Evolutionary conservation across 1,140 invertebrate species (phyloP), one percentile per base, ranked within the genome.

Genomic region (Dendroctonus valens): DNA sequence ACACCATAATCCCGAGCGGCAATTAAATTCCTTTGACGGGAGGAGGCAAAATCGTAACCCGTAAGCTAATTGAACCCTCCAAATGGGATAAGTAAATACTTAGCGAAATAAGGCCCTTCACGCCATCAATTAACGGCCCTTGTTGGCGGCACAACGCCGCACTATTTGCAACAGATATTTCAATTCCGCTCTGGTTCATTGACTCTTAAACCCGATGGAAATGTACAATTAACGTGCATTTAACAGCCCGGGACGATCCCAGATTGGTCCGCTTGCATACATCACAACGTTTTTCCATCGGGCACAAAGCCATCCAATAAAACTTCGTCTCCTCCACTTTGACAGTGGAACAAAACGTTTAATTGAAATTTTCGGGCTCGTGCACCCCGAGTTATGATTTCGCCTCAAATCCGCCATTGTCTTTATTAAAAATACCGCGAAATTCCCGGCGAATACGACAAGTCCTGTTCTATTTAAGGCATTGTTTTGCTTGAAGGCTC

Each of bases 21-120:
- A 59, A 59, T 59, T 59, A 59, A 59, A 59, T 59, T 48, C 58
- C 58, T 59, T 59, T 59, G 58, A 59, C 12, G 58, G 38, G 26
- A 26, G 12, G 58, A 38, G 14, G 8, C 41, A 38, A 49, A 59
- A 59, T 59, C 58, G 58, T 59, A 59, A 59, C 58, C 58, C 58
- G 58, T 49, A 38, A 59, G 12, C 42, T 59, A 59, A 59, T 59
- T 59, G 58, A 59, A 12, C 54, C 46, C 42, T 49, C 37, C 8
- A 49, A 59, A 48, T 48, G 37, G 58, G 15, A 59, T 59, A 59
- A 59, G 58, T 59, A 59, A 59, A 59, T 59, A 49, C 58, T 59
- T 48, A 48, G 39, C 44, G 46, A 49, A 59, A 59, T 59, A 12
- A 42, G 54, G 54, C 54, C 54, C 38, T 50, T 50, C 7, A 50